Base-by-base conservation (phyloP, 2,113 vertebrate genomes). In the Corydoras maculifer region DNA sequence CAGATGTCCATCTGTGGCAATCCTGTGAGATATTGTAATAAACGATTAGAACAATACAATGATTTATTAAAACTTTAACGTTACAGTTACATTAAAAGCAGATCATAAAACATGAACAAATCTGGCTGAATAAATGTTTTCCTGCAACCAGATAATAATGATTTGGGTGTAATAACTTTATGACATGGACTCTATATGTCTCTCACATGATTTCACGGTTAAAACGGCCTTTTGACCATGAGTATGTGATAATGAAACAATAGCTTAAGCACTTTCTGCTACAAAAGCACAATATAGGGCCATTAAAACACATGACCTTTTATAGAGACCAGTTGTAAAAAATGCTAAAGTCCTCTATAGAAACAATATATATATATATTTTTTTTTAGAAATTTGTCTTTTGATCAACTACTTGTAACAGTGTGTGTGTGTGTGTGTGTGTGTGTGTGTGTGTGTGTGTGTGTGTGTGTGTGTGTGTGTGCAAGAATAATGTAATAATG, bases 201-300 rank as follows among this genome's bases (percentile, higher is more conserved):
- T 25, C 18, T 25, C 18, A 25, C 18, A 8, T 13, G 13, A 51
- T 15, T 12, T n/a, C 10, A 68, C 0, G 57, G 48, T 11, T 18
- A 25, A 58, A 25, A 25, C 18, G 18, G 32, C 48, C 1, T 53
- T 32, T 48, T 48, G 62, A 64, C 43, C 62, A 30, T 15, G 69
- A 70, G 58, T 59, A 15, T 62, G 25, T 18, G 62, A 58, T 31
- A 12, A 66, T 50, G 62, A 67, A 66, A 13, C 25, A 35, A 81
- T 83, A 85, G 81, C 79, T 81, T 81, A 75, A 88, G 85, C 86
- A 87, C 86, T 85, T 85, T 85, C 51, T 65, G 75, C 77, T 75
- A 59, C 82, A 58, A 43, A 86, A 89, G 88, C 88, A 89, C 88
- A 90, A 83, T 69, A 62, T 63, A 69, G 68, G 78, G 78, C 76